Evolutionary conservation across 1,140 invertebrate genomes (phyloP).

Genomic region (Hycleus phaleratus): DNA sequence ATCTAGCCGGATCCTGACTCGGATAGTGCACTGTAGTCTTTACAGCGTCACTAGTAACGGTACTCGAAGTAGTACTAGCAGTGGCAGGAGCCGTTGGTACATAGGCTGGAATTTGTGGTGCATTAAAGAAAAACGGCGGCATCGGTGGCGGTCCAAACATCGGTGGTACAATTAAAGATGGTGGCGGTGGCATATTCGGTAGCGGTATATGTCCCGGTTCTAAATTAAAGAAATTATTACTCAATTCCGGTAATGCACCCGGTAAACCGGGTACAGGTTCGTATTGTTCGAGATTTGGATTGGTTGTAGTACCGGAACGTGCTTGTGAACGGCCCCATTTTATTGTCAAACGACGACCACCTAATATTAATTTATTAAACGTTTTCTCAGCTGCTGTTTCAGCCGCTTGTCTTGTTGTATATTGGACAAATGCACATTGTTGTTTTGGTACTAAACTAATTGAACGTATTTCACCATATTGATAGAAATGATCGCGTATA

Average conservation of each 20-base stretch:
- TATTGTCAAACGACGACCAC: constrained; percentile 81
- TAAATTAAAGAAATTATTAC: constrained; percentile 79
- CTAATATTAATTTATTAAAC: constrained; percentile 90
- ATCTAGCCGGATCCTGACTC: constrained; percentile 85
- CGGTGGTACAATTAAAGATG: constrained; percentile 49
- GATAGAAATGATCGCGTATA: constrained; percentile 91
- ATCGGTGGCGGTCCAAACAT: constrained; percentile 43
- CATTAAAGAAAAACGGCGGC: constrained; percentile 55
- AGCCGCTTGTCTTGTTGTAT: constrained; percentile 79
- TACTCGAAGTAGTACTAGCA: constrained; percentile 4
- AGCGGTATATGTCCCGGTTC: constrained; percentile 47
- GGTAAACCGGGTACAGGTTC: constrained; percentile 87
- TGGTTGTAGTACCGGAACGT: constrained; percentile 30
- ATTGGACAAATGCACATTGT: constrained; percentile 97
- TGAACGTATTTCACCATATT: constrained; percentile 96
- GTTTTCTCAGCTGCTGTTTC: constrained; percentile 93
- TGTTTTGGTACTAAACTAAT: constrained; percentile 87
- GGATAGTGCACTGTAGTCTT: constrained; percentile 76
- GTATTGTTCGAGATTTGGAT: constrained; percentile 43
- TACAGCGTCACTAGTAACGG: constrained; percentile 31
- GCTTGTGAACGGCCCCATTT: constrained; percentile 93
- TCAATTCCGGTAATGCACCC: constrained; percentile 63
- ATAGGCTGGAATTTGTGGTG: constrained; percentile 48
- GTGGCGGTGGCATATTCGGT: constrained; percentile 46
- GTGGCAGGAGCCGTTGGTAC: constrained; percentile 36